Percentiles rank a stretch among this genome's conserved stretches.
Conservation (phyloP, 2,113 vertebrate species). For the Riparia riparia region DNA sequence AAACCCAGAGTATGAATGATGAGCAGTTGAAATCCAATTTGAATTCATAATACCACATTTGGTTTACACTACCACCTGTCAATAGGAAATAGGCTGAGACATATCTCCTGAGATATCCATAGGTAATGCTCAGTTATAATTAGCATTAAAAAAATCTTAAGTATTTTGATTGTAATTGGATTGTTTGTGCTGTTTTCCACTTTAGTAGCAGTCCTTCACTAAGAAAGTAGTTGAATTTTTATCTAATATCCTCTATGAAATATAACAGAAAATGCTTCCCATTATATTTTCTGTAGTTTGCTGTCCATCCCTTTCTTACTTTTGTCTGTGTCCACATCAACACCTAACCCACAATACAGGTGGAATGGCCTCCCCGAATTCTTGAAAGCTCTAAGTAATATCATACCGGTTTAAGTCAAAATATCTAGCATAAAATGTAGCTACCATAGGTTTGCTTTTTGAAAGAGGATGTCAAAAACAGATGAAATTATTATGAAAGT, state of each 20-base stretch:
- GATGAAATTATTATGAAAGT: conserved; percentile 44
- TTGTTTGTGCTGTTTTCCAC: conserved; percentile 60
- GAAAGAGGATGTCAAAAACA: background rate
- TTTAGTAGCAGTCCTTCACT: conserved; percentile 50
- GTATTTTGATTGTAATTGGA: conserved; percentile 43
- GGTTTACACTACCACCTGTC: conserved; percentile 77
- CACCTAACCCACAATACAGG: background rate
- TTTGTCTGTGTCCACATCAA: background rate
- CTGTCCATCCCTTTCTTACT: conserved; percentile 29
- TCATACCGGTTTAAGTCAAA: background rate
- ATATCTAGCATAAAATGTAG: background rate
- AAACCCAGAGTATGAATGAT: conserved; percentile 65
- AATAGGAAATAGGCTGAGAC: conserved; percentile 72
- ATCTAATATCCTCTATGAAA: conserved; percentile 52
- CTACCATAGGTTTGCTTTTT: background rate
- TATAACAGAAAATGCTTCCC: conserved; percentile 37
- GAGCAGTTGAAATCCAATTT: conserved; percentile 76
- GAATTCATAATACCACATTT: conserved; percentile 77
- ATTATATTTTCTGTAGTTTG: background rate
- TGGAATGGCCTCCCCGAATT: background rate
- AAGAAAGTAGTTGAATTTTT: conserved; percentile 59
- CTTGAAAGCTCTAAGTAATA: background rate
- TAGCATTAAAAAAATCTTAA: background rate
- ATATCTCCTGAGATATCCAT: conserved; percentile 61
- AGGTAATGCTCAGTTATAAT: conserved; percentile 73